phyloP scores from a whole-genome alignment of 2,888 invertebrate genomes.

The Drosophila helvetica region DNA sequence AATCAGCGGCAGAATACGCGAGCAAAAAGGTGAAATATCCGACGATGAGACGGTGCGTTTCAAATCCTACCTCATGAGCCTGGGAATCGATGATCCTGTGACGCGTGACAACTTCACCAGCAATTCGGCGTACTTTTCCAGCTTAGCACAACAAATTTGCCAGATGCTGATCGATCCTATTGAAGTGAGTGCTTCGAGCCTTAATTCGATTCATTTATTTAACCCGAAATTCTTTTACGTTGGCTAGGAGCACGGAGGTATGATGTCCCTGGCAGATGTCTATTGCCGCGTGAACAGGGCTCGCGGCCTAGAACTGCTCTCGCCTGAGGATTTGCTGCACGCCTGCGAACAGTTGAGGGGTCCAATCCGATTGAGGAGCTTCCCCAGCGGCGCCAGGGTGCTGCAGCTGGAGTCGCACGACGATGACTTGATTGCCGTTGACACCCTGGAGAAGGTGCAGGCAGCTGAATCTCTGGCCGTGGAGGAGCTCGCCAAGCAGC shows the following conservation, averaged over 20 bases:
- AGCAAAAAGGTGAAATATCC: slow-evolving; percentile 96
- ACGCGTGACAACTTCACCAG: slow-evolving; percentile 95
- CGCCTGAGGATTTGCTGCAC: slow-evolving; percentile 97
- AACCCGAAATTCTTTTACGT: neutral
- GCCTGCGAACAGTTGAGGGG: slow-evolving; percentile 90
- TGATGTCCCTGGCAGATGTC: slow-evolving; percentile 98
- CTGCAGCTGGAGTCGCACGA: slow-evolving; percentile 92
- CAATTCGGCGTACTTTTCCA: slow-evolving; percentile 92
- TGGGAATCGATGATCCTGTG: slow-evolving; percentile 99
- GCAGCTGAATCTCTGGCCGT: slow-evolving; percentile 90
- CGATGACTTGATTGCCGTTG: slow-evolving; percentile 88
- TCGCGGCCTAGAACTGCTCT: slow-evolving; percentile 96
- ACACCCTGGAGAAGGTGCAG: slow-evolving; percentile 87
- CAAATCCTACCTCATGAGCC: slow-evolving; percentile 97
- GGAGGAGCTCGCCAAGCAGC: slow-evolving; percentile 92
- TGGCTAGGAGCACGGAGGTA: slow-evolving; percentile 93
- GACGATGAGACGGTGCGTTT: slow-evolving; percentile 99
- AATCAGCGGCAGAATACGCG: slow-evolving; percentile 96
- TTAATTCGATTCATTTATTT: neutral
- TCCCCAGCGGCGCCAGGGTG: slow-evolving; percentile 98
- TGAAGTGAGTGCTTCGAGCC: slow-evolving; percentile 85
- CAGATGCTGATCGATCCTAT: slow-evolving; percentile 92
- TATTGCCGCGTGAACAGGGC: slow-evolving; percentile 99
- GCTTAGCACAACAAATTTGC: slow-evolving; percentile 93
- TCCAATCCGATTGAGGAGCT: slow-evolving; percentile 91